Evolutionary conservation across 2,888 invertebrate species (phyloP).

Genomic region (Macrosoma leucophasiata): DNA sequence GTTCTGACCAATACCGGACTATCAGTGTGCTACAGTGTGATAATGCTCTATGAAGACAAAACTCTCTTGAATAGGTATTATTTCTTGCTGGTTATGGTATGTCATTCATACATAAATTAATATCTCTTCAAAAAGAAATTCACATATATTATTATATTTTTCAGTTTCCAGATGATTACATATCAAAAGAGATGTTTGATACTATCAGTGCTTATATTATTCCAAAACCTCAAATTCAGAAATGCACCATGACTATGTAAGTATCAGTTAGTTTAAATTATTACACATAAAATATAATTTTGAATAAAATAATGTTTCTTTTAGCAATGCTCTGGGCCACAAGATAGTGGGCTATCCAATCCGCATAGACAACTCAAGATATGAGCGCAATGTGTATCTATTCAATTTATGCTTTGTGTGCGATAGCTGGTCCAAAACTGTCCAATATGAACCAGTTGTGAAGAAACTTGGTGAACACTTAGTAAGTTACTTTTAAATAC

Average conservation of each 20-base stretch:
- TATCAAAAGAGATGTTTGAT: constrained; percentile 95
- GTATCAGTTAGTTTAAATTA: constrained; percentile 36
- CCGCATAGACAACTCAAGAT: constrained; percentile 90
- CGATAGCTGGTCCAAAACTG: constrained; percentile 90
- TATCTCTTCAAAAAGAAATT: too few relatives aligned
- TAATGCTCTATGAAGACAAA: too few relatives aligned
- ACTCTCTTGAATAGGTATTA: too few relatives aligned
- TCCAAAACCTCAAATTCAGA: constrained; percentile 93
- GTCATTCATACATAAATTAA: neutral
- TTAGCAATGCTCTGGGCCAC: constrained; percentile 79
- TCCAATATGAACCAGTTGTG: constrained; percentile 95
- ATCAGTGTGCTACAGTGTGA: too few relatives aligned
- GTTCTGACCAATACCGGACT: too few relatives aligned
- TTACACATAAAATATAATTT: constrained; percentile 1
- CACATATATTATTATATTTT: constrained; percentile 30
- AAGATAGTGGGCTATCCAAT: constrained; percentile 96
- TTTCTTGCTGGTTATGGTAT: too few relatives aligned
- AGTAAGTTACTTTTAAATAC: too few relatives aligned
- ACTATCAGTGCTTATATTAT: constrained; percentile 96
- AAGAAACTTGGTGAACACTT: constrained; percentile 95
- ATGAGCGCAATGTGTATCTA: constrained; percentile 94
- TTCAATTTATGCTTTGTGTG: constrained; percentile 97
- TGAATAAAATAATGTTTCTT: neutral
- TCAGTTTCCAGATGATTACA: constrained; percentile 91
- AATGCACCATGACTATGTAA: constrained; percentile 93